Evolutionary conservation across 2,888 invertebrate genomes (phyloP), one percentile per base, ranked within the genome.

Genomic region (Eubasilissa splendida): DNA sequence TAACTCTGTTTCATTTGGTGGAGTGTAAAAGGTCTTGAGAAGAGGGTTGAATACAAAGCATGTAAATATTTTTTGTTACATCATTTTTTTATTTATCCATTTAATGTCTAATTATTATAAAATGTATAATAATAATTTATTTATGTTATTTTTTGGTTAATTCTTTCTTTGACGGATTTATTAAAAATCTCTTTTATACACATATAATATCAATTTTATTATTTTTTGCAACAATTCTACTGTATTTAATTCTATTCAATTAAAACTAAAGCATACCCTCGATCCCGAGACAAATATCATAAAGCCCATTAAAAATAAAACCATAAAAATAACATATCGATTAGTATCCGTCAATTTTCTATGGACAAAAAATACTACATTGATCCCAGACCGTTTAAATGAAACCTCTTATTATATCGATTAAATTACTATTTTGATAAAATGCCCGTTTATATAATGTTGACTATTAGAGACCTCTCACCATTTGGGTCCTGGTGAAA

Each of bases 401-500:
- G 77, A 80, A 78, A 75, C 81, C 83, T 68, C 60, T 66, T 59
- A 83, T 83, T 83, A 81, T 74, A 70, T 70, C 71, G 76, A 53
- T 77, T 50, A 83, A 81, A 83, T 83, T 83, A 81, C 83, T 81
- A 75, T 81, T 83, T 83, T 71, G 81, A 74, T 81, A 76, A 81
- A 81, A 79, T 74, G 59, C 74, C 83, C 74, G 79, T 81, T 81
- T 79, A 79, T 80, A 60, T 83, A 83, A 83, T 83, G 79, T 63
- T 63, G 73, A 71, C 73, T 78, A 78, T 78, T 73, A 73, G 54
- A 33, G 56, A 33, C 56, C 71, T 73, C 71, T 73, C 71, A 73
- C 71, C 54, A 73, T 73, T 73, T 73, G 71, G 71, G 71, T 73
- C 71, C 53, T 56, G 14, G 56, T 73, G 56, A 56, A 33, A 31